Evolutionary conservation across 2,888 invertebrate species (phyloP), one percentile per base, ranked within the genome.

Genomic region (Achlya flavicornis): DNA sequence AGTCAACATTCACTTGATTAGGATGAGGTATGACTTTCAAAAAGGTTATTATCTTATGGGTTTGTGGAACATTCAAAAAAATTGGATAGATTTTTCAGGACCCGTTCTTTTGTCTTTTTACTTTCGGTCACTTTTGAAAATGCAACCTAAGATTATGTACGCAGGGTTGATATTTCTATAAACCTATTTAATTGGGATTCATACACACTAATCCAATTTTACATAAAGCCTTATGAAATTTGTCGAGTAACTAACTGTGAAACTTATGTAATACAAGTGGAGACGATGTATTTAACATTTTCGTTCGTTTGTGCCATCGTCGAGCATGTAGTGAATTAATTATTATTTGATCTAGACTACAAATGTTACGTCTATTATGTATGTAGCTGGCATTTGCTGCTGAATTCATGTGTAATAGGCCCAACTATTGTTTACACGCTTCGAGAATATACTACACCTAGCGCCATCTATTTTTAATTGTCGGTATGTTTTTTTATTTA

Each of bases 341-440:
- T 59, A 35, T 35, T 16, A 53, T 53, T 53, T 53, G n/a, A 53
- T 53, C 53, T 53, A 53, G 16, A 19, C 16, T 53, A 53, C 53
- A 19, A 16, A 53, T 46, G 46, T n/a, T n/a, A 19, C 10, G 48
- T n/a, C 53, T 53, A 16, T 2, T 43, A 46, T 46, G 1, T 7
- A 26, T 46, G 43, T 43, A 4, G 43, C 48, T 48, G 16, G 8
- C 48, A 48, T 72, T 67, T 63, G 64, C 66, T 57, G 70, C 2
- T 26, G 26, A 26, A 26, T 26, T 64, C 46, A 67, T 67, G 66
- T 67, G 63, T 48, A 48, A n/a, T 48, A 7, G n/a, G 7, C 4
- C 0, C 48, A 16, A 6, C 4, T 48, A 3, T 48, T 16, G 4
- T 1, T 16, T 48, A 5, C 7, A 48, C 14, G 16, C 7, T 48